Conservation (phyloP, 2,888 invertebrate species). For the Cryptocephalus moraei region DNA sequence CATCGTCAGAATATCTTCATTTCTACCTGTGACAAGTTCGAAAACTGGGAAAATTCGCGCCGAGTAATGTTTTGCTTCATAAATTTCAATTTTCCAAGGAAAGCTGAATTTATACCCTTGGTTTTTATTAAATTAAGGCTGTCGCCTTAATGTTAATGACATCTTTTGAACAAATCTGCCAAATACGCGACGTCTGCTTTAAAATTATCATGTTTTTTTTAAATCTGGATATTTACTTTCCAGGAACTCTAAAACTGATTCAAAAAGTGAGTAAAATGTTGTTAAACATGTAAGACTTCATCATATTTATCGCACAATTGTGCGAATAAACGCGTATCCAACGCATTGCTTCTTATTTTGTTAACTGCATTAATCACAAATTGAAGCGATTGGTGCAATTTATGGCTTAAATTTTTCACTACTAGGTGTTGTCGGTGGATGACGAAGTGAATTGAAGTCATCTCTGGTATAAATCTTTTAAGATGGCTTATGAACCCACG, state of each 20-base stretch:
- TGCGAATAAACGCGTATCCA: constrained; percentile 18
- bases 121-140: constrained; percentile 5
- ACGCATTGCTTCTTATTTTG: constrained; percentile 2
- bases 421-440: constrained; percentile 3
- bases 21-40: not conserved
- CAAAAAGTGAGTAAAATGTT: constrained; percentile 1
- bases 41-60: not conserved
- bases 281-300: constrained; percentile 18
- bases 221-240: constrained; percentile 10
- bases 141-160: constrained; percentile 6
- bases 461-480: constrained; percentile 1
- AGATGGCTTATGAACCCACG: constrained; percentile 2
- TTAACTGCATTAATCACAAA: not conserved
- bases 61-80: not conserved
- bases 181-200: constrained; percentile 13
- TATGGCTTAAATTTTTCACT: constrained; percentile 4
- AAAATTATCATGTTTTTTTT: constrained; percentile 7
- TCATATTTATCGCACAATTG: constrained; percentile 22
- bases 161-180: constrained; percentile 12
- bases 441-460: constrained; percentile 2
- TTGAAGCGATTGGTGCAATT: not conserved
- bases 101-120: constrained; percentile 1
- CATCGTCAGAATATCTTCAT: constrained; percentile 16
- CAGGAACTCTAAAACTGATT: constrained; percentile 8
- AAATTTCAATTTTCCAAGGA: not conserved